A percentile compares a stretch with the other conserved stretches of the same genome.
Evolutionary conservation across 2,797 vertebrate species (phyloP).

Genomic region (Sylvilagus floridanus): DNA sequence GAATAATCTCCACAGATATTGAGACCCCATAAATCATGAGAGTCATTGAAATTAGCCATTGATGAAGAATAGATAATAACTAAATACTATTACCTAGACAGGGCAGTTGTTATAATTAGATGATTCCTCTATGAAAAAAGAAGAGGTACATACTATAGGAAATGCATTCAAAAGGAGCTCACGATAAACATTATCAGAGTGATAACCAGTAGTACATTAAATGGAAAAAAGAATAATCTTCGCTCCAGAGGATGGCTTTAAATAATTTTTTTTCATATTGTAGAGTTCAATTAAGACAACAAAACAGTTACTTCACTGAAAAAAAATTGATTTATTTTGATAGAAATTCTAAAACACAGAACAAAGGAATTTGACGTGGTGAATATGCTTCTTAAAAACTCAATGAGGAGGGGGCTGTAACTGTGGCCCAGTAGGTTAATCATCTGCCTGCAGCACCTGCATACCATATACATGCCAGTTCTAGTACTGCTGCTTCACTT

Average conservation of each 20-base stretch:
- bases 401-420: background rate
- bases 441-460: no score
- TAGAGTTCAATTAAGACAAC: background rate
- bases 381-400: background rate
- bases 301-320: background rate
- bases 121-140: background rate
- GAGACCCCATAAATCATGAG: background rate
- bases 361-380: background rate
- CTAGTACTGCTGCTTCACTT: no score
- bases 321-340: background rate
- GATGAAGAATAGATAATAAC: background rate
- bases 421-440: no score
- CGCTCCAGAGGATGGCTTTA: background rate
- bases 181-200: background rate
- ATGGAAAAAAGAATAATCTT: background rate
- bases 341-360: background rate
- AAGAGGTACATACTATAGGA: background rate
- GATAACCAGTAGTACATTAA: background rate
- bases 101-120: conserved; percentile 6
- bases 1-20: background rate
- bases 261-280: background rate
- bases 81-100: background rate
- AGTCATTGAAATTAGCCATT: background rate
- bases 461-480: no score
- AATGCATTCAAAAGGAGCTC: background rate